phyloP scores from a whole-genome alignment of 2,888 invertebrate species.

The Sarcophaga variegata region DNA sequence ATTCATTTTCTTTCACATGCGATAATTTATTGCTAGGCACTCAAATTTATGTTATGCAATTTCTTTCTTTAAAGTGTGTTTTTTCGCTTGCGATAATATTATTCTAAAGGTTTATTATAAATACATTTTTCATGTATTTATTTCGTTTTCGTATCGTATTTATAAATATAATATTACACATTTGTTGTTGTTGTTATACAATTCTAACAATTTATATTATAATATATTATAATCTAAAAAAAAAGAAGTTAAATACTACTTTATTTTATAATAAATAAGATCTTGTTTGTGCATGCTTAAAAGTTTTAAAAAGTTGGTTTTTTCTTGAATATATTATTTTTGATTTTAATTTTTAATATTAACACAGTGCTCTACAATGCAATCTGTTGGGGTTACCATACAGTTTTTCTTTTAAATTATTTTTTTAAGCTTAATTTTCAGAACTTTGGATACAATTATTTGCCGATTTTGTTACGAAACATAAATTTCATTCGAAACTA shows the following conservation, averaged over 20 bases:
- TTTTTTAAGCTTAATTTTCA: neutral
- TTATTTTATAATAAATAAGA: slow-evolving; percentile 62
- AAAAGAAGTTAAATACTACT: neutral
- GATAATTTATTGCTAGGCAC: too few relatives aligned
- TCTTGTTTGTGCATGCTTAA: slow-evolving; percentile 62
- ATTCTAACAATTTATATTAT: neutral
- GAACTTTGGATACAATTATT: too few relatives aligned
- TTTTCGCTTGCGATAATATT: neutral
- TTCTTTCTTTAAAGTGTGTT: neutral
- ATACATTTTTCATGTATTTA: slow-evolving; percentile 6
- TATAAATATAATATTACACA: neutral
- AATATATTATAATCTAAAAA: slow-evolving; percentile 5
- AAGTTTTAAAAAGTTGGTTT: too few relatives aligned
- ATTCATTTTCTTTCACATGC: too few relatives aligned
- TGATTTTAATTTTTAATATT: slow-evolving; percentile 22
- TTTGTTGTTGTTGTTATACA: neutral
- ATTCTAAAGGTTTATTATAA: neutral
- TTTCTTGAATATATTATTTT: too few relatives aligned
- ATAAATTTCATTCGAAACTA: too few relatives aligned
- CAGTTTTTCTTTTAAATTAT: slow-evolving; percentile 9
- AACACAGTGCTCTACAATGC: slow-evolving; percentile 30
- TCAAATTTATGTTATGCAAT: too few relatives aligned
- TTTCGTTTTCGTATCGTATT: neutral
- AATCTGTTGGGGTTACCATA: neutral
- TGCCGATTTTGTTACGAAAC: too few relatives aligned